These are phyloP conservation scores for Dendrocincla fuliginosa DNA, from an alignment of 2,797 vertebrate genomes.

Conservation along the genomic window DNA sequence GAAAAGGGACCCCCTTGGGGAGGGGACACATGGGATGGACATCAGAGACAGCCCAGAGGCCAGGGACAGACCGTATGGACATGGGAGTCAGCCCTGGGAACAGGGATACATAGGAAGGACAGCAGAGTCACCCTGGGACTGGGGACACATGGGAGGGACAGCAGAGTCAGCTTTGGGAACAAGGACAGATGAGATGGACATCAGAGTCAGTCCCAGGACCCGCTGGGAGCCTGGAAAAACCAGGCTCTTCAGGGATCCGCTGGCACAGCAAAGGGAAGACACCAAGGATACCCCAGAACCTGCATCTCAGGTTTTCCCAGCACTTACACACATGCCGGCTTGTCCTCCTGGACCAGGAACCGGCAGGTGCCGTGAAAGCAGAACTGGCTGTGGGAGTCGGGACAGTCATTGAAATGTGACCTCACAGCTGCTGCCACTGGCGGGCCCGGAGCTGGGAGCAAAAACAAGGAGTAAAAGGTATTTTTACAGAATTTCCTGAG, in stretches of 20 bases:
- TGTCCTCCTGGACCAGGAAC: constrained; percentile 90
- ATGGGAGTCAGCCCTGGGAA: neutral
- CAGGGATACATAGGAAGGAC: neutral
- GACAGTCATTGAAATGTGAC: constrained; percentile 91
- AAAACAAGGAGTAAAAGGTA: neutral
- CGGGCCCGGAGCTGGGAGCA: constrained; percentile 58
- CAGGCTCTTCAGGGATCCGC: neutral
- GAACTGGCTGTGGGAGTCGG: constrained; percentile 89
- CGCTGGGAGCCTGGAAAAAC: neutral
- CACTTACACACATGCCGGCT: constrained; percentile 90
- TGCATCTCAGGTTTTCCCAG: too few species aligned
- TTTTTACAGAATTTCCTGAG: neutral
- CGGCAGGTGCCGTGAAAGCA: constrained; percentile 95
- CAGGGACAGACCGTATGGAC: neutral
- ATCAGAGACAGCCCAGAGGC: neutral
- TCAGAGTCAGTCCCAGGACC: neutral
- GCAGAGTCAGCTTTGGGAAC: neutral
- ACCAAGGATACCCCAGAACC: neutral
- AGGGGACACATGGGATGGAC: neutral
- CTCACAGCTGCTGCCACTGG: constrained; percentile 89
- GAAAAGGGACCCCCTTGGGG: too few species aligned
- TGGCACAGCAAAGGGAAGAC: neutral
- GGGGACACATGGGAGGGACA: too few species aligned
- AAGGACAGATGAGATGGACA: neutral
- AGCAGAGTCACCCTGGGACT: neutral